Conservation (phyloP, 2,888 invertebrate genomes). For the Rhynchonema sp. region DNA sequence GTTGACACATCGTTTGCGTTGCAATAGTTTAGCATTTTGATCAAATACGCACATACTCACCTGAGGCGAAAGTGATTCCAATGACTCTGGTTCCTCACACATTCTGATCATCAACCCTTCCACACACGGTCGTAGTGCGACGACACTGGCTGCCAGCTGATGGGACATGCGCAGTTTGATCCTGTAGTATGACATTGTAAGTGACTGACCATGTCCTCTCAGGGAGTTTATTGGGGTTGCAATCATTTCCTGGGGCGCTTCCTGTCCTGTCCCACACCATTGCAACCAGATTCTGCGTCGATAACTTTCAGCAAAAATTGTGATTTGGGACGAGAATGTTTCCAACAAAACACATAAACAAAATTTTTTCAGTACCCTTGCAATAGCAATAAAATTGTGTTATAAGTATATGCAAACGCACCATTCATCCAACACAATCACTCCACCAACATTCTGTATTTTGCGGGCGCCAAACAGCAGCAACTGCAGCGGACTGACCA, state of each 20-base stretch:
- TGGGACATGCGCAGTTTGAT: conserved; percentile 69
- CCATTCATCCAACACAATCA: conserved; percentile 77
- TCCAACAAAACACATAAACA: neutral
- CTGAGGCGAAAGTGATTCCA: neutral
- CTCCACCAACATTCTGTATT: conserved; percentile 46
- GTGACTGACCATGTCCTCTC: no score
- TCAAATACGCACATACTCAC: no score
- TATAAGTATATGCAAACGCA: conserved; percentile 20
- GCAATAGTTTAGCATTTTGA: no score
- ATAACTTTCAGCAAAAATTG: neutral
- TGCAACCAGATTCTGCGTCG: no score
- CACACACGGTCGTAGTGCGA: conserved; percentile 66
- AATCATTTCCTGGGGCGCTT: no score
- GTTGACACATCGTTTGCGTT: no score
- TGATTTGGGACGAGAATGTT: neutral
- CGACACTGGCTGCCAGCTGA: conserved; percentile 53
- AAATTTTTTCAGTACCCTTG: neutral
- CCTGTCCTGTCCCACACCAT: no score
- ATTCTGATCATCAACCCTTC: conserved; percentile 63
- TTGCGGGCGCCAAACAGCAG: conserved; percentile 76
- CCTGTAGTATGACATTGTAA: conserved; percentile 31
- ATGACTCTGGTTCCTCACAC: conserved; percentile 51
- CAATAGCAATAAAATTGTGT: neutral
- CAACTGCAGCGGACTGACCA: conserved; percentile 80
- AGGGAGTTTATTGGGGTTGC: no score